These are phyloP conservation scores for Cyanoderma ruficeps DNA, from an alignment of 2,113 vertebrate genomes.

Conservation along the genomic window DNA sequence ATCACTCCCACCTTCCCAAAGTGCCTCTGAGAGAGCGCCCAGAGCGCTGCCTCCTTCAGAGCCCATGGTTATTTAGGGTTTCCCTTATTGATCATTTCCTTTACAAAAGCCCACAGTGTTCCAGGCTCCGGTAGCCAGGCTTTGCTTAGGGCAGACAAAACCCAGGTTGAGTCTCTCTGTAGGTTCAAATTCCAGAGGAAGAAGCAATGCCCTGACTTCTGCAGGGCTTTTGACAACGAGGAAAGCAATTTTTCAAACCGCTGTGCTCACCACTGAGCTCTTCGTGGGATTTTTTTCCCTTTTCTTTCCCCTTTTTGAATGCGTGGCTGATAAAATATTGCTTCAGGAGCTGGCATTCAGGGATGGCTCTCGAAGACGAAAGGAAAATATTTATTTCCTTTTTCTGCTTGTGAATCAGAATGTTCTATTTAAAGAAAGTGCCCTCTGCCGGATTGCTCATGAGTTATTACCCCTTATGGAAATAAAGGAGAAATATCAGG, in stretches of 20 bases:
- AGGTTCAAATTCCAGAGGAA: not conserved
- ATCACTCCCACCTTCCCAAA: not conserved
- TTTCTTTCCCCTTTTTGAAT: not conserved
- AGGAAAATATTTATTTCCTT: slow-evolving; percentile 86
- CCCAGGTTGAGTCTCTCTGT: not conserved
- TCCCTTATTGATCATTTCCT: not conserved
- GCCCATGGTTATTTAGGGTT: not conserved
- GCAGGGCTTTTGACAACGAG: not conserved
- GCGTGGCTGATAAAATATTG: slow-evolving; percentile 59
- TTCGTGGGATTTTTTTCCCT: not conserved
- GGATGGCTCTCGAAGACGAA: slow-evolving; percentile 74
- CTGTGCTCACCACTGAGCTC: not conserved
- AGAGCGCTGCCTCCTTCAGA: not conserved
- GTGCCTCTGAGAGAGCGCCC: not conserved
- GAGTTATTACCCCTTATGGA: slow-evolving; percentile 87
- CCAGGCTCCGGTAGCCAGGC: not conserved
- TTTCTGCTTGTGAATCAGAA: slow-evolving; percentile 83
- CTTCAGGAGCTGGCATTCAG: slow-evolving; percentile 74
- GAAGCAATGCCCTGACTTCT: not conserved
- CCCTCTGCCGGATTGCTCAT: slow-evolving; percentile 74
- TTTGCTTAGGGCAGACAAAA: not conserved
- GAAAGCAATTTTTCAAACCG: slow-evolving; percentile 5
- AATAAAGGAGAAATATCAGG: slow-evolving; percentile 72
- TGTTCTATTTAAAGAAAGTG: slow-evolving; percentile 83
- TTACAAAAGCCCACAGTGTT: not conserved